Base-by-base conservation (phyloP, 2,113 vertebrate species). In the Dascyllus trimaculatus region DNA sequence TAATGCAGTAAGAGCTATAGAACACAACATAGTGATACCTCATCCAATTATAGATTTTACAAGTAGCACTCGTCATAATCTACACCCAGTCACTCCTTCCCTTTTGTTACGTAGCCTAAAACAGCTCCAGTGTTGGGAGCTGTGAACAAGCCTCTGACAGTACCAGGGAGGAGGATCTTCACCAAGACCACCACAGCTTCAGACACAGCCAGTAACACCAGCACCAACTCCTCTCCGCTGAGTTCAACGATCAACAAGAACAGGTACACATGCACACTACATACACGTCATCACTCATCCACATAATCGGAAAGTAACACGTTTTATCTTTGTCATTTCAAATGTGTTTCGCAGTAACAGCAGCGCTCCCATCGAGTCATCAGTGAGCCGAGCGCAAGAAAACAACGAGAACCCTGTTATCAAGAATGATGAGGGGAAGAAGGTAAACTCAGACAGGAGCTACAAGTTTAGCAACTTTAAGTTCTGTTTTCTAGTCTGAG, bases 321-420 rank as follows among this genome's bases (percentile, higher is more conserved):
- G 2, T 10, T 56, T 48, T 22, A 54, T 35, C 19, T 15, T 14
- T 51, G 48, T 59, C 11, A 21, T 57, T 57, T 45, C 52, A 0
- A 29, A 43, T 26, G 1, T 70, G 2, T 69, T 29, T 67, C 21
- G 19, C 58, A 70, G 40, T 24, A 74, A 85, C 72, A 98, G 96
- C 93, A 96, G 96, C 40, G 90, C 91, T 65, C 94, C 92, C 84
- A 95, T 95, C 3, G 96, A 98, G 80, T 92, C 95, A 48, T 91
- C 96, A 49, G 97, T 97, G 92, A 96, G 95, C 0, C 96, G 93
- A 63, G 95, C 96, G 43, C 96, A 97, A 87, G 98, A 99, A 93
- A 99, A 99, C 77, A 97, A 99, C 40, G 98, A 99, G 94, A 98
- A 98, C 82, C 98, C 98, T 0, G 95, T 97, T 52, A 96, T 96